A percentile compares a stretch with the other conserved stretches of the same genome.
Evolutionary conservation across 2,888 invertebrate species (phyloP).

Genomic region (Chloromyia formosa): DNA sequence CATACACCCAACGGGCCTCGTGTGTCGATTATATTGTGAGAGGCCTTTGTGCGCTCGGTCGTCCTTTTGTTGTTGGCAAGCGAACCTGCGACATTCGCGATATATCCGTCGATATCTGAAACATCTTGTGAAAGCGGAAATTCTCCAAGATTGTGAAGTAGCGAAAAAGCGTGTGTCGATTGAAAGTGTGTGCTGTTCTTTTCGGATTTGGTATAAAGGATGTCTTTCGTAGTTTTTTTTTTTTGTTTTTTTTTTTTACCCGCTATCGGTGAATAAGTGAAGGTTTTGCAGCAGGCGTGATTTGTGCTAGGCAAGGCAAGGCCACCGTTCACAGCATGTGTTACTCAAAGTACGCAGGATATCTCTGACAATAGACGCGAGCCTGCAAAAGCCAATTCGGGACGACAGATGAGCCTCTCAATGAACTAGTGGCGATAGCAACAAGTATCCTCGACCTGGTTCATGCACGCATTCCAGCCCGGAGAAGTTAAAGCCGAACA

Average conservation of each 20-base stretch:
- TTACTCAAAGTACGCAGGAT: neutral
- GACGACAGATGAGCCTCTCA: neutral
- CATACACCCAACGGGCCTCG: neutral
- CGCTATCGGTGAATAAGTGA: neutral
- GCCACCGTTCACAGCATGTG: neutral
- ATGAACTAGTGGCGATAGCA: slow-evolving; percentile 13
- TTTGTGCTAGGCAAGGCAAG: neutral
- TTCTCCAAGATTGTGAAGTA: neutral
- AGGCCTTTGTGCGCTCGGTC: neutral
- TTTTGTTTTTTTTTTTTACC: too few species aligned
- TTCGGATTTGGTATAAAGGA: neutral
- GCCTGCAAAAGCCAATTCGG: neutral
- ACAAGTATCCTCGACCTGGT: slow-evolving; percentile 23
- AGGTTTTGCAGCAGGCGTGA: neutral
- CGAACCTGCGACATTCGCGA: neutral
- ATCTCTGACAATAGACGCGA: neutral
- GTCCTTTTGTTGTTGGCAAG: neutral
- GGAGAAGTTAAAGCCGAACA: neutral
- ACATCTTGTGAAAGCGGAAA: slow-evolving; percentile 13
- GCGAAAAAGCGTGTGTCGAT: slow-evolving; percentile 23
- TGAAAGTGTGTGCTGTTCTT: slow-evolving; percentile 25
- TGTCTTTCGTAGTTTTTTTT: neutral
- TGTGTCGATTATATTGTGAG: neutral
- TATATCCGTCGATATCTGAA: slow-evolving; percentile 4
- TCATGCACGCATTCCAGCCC: neutral